These are phyloP conservation scores for Xanthia icteritia DNA, from an alignment of 2,888 invertebrate genomes.

Conservation along the genomic window DNA sequence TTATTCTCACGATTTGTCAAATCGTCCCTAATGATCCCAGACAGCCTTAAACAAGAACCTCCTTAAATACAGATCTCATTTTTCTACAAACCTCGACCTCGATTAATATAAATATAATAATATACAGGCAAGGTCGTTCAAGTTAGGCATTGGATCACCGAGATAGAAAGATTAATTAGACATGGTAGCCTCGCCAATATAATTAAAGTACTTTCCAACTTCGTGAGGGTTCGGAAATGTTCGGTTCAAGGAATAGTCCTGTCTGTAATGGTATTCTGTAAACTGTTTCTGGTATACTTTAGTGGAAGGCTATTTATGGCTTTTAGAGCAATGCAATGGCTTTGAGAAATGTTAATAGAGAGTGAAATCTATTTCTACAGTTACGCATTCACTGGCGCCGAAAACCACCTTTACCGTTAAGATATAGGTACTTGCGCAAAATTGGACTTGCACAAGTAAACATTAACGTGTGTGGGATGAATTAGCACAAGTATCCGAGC, in stretches of 20 bases:
- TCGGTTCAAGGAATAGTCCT: constrained; percentile 32
- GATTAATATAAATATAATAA: constrained; percentile 31
- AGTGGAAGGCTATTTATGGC: background rate
- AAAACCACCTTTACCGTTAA: background rate
- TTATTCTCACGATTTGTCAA: background rate
- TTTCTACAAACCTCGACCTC: constrained; percentile 7
- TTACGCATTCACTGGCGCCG: background rate
- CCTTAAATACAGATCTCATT: background rate
- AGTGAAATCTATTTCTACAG: background rate
- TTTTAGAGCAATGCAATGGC: background rate
- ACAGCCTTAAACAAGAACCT: background rate
- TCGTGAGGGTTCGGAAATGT: constrained; percentile 34
- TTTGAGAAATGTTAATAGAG: background rate
- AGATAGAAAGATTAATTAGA: constrained; percentile 77
- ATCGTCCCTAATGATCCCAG: background rate
- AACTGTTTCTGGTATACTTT: constrained; percentile 13
- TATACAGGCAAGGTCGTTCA: constrained; percentile 37
- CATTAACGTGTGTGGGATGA: too few species aligned
- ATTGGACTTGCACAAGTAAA: too few species aligned
- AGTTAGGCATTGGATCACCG: constrained; percentile 66
- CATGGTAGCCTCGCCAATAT: constrained; percentile 67
- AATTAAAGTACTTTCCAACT: constrained; percentile 76
- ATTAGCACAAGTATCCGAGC: too few species aligned
- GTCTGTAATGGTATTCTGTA: constrained; percentile 28
- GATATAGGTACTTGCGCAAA: too few species aligned